A percentile compares a stretch with the other conserved stretches of the same genome.
Conservation (phyloP, 2,797 vertebrate species). For the Carapus acus region DNA sequence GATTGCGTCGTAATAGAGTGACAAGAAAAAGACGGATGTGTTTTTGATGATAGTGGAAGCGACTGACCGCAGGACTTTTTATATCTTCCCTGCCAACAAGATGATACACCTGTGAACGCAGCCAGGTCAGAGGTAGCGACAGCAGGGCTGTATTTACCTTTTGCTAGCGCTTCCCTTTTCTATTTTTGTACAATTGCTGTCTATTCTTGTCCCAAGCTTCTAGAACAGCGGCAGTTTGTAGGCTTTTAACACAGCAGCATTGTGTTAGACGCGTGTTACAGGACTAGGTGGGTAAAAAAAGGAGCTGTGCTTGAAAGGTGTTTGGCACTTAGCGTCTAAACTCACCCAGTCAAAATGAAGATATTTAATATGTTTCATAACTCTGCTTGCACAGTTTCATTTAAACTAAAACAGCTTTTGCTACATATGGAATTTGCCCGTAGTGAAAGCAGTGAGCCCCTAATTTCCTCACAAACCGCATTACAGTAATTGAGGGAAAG, state of each 20-base stretch:
- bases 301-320: no score
- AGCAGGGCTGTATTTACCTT: slow-evolving; percentile 47
- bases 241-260: slow-evolving; percentile 38
- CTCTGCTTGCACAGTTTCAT: no score
- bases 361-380: no score
- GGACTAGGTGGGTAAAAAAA: no score
- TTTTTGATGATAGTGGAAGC: slow-evolving; percentile 11
- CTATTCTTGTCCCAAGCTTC: slow-evolving; percentile 49
- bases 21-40: not conserved
- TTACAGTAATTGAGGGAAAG: slow-evolving; percentile 56
- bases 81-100: slow-evolving; percentile 31
- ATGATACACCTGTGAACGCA: slow-evolving; percentile 48
- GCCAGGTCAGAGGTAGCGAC: slow-evolving; percentile 36
- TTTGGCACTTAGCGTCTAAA: no score
- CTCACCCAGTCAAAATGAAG: no score
- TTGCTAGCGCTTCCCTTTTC: slow-evolving; percentile 22
- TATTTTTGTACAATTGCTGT: slow-evolving; percentile 40
- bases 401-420: no score
- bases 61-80: slow-evolving; percentile 28
- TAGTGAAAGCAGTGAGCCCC: slow-evolving; percentile 44
- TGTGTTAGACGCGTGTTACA: slow-evolving; percentile 25
- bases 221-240: slow-evolving; percentile 29
- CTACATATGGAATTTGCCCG: slow-evolving; percentile 8
- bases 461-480: slow-evolving; percentile 57
- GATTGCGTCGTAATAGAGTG: slow-evolving; percentile 22